Percentiles rank a stretch among this genome's conserved stretches.
Conservation (phyloP, 2,797 vertebrate genomes). For the Crossoptilon crossoptilon region DNA sequence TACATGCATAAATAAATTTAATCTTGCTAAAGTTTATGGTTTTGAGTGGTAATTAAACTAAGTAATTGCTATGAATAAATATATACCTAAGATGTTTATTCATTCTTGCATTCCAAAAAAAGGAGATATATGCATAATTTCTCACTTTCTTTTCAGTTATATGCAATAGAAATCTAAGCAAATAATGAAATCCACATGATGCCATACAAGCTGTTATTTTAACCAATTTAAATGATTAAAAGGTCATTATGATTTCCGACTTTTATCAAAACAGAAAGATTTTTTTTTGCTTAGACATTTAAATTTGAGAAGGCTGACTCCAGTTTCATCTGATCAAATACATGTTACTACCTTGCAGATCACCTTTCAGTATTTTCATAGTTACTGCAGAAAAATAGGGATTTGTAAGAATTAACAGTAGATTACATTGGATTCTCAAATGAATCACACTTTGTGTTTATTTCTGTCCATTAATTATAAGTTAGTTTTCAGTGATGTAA, state of each 20-base stretch:
- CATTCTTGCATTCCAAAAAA: not conserved
- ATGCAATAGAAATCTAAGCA: not conserved
- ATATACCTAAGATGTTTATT: not conserved
- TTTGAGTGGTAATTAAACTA: not conserved
- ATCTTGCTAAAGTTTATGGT: not conserved
- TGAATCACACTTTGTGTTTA: not conserved
- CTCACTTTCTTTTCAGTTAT: not conserved
- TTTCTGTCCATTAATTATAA: not conserved
- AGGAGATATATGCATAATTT: accelerated
- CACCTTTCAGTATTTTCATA: not conserved
- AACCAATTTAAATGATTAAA: not conserved
- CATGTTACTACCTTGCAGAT: not conserved
- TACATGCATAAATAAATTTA: not conserved
- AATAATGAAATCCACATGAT: not conserved
- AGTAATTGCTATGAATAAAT: not conserved
- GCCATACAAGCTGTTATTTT: not conserved
- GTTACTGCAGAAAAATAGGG: not conserved
- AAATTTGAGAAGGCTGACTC: not conserved
- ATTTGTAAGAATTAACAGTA: not conserved
- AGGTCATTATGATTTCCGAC: not conserved
- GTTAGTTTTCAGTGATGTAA: not conserved
- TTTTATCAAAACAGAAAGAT: not conserved
- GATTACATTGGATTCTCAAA: not conserved
- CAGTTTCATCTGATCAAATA: not conserved
- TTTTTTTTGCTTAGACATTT: not conserved